These are phyloP conservation scores for Dioctria linearis DNA, from an alignment of 2,888 invertebrate species.

Conservation along the genomic window DNA sequence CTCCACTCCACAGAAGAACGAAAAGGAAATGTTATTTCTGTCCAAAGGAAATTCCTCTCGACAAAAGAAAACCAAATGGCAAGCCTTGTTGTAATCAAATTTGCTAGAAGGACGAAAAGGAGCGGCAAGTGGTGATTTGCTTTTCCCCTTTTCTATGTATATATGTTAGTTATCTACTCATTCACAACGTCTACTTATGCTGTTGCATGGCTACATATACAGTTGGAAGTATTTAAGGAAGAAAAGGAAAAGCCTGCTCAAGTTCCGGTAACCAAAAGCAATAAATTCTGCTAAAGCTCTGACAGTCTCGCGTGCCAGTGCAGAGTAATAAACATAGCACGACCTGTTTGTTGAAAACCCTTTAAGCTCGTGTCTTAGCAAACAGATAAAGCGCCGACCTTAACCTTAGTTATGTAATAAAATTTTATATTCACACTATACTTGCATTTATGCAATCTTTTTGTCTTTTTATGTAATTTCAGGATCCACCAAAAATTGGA, in stretches of 20 bases:
- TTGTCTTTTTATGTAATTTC: not conserved
- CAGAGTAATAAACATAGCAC: not conserved
- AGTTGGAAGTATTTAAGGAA: not conserved
- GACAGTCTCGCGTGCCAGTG: not conserved
- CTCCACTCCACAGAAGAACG: too few species aligned
- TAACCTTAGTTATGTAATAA: slow-evolving; percentile 23
- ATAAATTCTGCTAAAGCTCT: not conserved
- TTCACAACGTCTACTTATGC: not conserved
- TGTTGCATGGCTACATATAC: not conserved
- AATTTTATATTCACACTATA: not conserved
- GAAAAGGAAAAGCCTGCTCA: not conserved
- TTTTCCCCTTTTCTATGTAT: not conserved
- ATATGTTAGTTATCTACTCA: not conserved
- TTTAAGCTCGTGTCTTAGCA: not conserved
- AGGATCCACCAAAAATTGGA: slow-evolving; percentile 91
- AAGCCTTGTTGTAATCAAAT: not conserved
- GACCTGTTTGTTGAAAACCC: not conserved
- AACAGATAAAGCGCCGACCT: not conserved
- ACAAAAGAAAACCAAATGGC: not conserved
- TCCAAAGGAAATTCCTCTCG: not conserved
- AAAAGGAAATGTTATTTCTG: too few species aligned
- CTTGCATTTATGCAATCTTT: slow-evolving; percentile 5
- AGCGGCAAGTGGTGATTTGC: not conserved
- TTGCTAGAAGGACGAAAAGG: not conserved
- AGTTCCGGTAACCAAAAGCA: not conserved